Percentiles rank a stretch among this genome's conserved stretches.
phyloP scores from a whole-genome alignment of 2,113 vertebrate genomes.

The Indicator indicator region DNA sequence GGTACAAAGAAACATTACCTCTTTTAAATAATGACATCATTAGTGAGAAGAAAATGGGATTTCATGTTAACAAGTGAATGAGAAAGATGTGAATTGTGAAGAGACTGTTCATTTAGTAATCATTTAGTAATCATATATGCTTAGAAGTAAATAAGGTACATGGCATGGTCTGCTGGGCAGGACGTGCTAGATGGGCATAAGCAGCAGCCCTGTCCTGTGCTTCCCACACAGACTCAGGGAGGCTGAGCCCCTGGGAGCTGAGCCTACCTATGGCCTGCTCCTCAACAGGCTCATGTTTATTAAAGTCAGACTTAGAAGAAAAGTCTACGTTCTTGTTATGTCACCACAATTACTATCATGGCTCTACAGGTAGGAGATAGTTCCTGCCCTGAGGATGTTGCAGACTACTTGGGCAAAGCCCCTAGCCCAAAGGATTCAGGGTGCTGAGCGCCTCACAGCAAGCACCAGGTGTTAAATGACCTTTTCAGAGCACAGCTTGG shows the following conservation, averaged over 20 bases:
- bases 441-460: background rate
- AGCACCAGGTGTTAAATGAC: background rate
- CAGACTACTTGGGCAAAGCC: background rate
- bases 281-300: background rate
- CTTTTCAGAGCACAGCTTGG: background rate
- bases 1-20: background rate
- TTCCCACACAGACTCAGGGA: background rate
- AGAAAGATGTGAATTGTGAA: background rate
- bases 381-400: background rate
- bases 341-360: accelerated
- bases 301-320: background rate
- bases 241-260: background rate
- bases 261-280: background rate
- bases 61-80: background rate
- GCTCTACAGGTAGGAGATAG: accelerated
- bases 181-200: background rate
- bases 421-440: background rate
- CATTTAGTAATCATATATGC: background rate
- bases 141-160: background rate
- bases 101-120: background rate
- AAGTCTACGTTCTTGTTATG: background rate
- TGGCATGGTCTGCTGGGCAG: background rate
- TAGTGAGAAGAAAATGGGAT: background rate
- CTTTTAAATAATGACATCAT: background rate
- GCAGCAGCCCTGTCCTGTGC: background rate